Evolutionary conservation across 1,140 invertebrate genomes (phyloP), one percentile per base, ranked within the genome.

Genomic region (Harpegnathos saltator): DNA sequence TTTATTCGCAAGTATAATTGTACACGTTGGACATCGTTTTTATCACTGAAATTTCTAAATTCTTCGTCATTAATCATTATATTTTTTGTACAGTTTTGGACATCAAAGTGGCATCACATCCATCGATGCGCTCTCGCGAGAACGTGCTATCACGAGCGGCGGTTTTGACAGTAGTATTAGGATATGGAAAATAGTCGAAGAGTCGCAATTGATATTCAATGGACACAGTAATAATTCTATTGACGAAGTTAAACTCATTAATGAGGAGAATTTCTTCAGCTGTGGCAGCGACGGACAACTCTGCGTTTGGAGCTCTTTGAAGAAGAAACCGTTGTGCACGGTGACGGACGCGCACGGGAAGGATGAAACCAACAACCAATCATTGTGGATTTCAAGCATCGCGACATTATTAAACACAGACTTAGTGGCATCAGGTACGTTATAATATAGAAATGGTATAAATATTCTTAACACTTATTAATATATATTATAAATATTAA

Each of bases 161-260:
- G 98, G 98, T 33, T 95, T 96, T 81, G 99, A 99, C 92, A 96
- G 95, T 54, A 96, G 97, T 9, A 93, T 99, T 56, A 95, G 98
- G 85, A 96, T 99, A 86, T 99, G 98, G 98, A 99, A 99, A 94
- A 97, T 99, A 81, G 96, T 97, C 0, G 98, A 99, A 95, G 99
- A 99, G 92, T 99, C 98, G 61, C 99, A 99, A 91, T 94, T 99
- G 9, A 97, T 99, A 83, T 99, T 98, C 93, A 98, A 98, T 92
- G 97, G 97, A 0, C 96, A 97, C 85, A 56, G 1, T 11, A 9
- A 1, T 7, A 92, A 94, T 74, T 97, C 97, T 56, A 96, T 99
- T 65, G 99, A 99, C 94, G 96, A 95, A 90, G 97, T 99, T 0
- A 97, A 97, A 91, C 94, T 99, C 38, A 96, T 99, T 26, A 98